These are phyloP conservation scores for Nothocercus julius DNA, from an alignment of 2,113 vertebrate species.

Conservation along the genomic window DNA sequence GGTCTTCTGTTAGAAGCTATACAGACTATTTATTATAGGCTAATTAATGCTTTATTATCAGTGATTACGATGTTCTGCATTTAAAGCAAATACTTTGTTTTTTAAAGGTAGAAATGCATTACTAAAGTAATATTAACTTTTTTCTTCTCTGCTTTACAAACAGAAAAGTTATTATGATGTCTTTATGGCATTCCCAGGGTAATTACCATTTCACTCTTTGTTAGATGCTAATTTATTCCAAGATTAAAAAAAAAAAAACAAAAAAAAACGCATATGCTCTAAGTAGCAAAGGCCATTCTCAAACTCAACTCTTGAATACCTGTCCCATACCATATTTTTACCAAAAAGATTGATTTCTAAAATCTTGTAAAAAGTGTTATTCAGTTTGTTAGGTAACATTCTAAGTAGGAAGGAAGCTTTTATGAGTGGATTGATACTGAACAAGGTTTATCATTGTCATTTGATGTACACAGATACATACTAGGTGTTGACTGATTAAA, in stretches of 20 bases:
- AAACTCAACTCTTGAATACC: not conserved
- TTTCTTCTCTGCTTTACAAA: not conserved
- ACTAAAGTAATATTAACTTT: not conserved
- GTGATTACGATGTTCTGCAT: not conserved
- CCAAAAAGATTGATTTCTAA: not conserved
- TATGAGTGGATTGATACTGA: not conserved
- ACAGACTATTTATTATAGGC: not conserved
- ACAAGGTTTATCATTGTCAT: not conserved
- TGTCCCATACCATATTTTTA: not conserved
- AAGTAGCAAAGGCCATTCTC: not conserved
- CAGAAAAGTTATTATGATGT: not conserved
- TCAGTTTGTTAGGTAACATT: not conserved
- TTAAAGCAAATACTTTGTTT: slow-evolving; percentile 3
- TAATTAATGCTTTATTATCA: not conserved
- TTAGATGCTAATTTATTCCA: not conserved
- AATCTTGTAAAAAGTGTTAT: not conserved
- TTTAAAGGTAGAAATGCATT: slow-evolving; percentile 1
- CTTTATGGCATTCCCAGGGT: not conserved
- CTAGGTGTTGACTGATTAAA: not conserved
- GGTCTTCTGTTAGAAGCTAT: not conserved
- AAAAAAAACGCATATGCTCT: not conserved
- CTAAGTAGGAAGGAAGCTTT: not conserved
- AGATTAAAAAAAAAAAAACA: not conserved
- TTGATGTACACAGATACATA: not conserved
- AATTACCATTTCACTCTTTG: not conserved